A percentile compares a stretch with the other conserved stretches of the same genome.
Conservation (phyloP, 23 tunicate genomes). For the Halocynthia roretzi region DNA sequence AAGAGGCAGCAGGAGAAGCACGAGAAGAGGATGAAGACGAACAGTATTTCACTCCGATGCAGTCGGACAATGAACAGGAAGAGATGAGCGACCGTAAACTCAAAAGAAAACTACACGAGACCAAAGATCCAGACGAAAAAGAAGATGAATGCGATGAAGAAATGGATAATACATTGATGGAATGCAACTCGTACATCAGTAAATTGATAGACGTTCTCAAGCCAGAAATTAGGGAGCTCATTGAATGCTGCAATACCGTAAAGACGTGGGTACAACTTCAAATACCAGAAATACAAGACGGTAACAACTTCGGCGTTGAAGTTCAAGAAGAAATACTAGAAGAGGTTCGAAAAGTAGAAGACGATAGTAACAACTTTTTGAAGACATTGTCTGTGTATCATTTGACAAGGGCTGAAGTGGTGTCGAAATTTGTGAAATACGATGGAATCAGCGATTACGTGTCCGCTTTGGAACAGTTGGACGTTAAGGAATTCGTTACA, state of each 20-base stretch:
- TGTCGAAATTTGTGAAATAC: constrained; percentile 57
- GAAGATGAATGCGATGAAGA: constrained; percentile 53
- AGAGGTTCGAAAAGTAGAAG: constrained; percentile 64
- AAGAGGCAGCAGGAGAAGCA: constrained; percentile 1
- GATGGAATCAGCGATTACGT: constrained; percentile 58
- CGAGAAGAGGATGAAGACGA: constrained; percentile 30
- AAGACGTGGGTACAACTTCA: constrained; percentile 83
- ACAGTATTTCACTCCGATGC: constrained; percentile 78
- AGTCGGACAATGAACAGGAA: constrained; percentile 58
- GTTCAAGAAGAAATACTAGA: constrained; percentile 88
- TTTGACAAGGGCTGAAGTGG: constrained; percentile 77
- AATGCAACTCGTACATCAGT: constrained; percentile 51
- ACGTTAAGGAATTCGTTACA: constrained; percentile 72
- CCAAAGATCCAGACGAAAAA: not conserved
- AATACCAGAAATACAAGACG: constrained; percentile 92
- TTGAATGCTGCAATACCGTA: constrained; percentile 83
- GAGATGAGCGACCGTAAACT: constrained; percentile 21
- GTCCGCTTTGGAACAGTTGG: constrained; percentile 69
- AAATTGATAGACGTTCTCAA: constrained; percentile 49
- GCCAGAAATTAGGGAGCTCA: constrained; percentile 57
- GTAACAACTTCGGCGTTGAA: constrained; percentile 94
- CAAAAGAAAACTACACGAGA: constrained; percentile 9
- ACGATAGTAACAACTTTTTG: constrained; percentile 41
- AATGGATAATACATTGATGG: constrained; percentile 26
- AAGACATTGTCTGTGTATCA: constrained; percentile 75